Evolutionary conservation across 1,140 invertebrate genomes (phyloP).

Genomic region (Leptopilina clavipes): DNA sequence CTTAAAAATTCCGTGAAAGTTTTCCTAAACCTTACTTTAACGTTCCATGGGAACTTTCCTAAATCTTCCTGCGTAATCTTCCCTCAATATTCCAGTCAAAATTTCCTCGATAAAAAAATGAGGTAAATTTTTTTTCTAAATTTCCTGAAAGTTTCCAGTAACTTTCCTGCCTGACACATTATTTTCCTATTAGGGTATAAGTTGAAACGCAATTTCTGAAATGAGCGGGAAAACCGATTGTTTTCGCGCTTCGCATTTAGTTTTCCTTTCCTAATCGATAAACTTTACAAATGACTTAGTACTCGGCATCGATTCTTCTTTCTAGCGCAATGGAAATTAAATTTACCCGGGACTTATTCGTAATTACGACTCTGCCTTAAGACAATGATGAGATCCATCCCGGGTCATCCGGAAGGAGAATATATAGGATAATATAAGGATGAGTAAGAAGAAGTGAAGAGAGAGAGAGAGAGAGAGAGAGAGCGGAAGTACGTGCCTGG

Average conservation of each 20-base stretch:
- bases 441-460: constrained; percentile 64
- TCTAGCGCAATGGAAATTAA: constrained; percentile 20
- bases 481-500: constrained; percentile 67
- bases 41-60: no score
- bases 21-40: no score
- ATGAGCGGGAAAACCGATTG: no score
- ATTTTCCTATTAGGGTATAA: no score
- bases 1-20: no score
- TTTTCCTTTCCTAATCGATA: background rate
- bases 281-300: background rate
- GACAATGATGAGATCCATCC: constrained; percentile 43
- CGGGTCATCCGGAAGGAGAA: constrained; percentile 44
- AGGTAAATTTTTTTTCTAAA: no score
- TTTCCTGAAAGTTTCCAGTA: no score
- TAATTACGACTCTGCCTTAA: constrained; percentile 29
- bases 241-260: background rate
- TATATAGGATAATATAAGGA: constrained; percentile 71
- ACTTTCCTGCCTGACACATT: no score
- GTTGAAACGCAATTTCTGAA: no score
- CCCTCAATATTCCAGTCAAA: no score
- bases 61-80: no score
- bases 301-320: background rate
- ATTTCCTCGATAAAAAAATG: no score
- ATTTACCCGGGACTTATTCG: background rate
- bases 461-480: constrained; percentile 68